Conservation (phyloP, 2,797 vertebrate species). For the Sebastolobus alascanus region DNA sequence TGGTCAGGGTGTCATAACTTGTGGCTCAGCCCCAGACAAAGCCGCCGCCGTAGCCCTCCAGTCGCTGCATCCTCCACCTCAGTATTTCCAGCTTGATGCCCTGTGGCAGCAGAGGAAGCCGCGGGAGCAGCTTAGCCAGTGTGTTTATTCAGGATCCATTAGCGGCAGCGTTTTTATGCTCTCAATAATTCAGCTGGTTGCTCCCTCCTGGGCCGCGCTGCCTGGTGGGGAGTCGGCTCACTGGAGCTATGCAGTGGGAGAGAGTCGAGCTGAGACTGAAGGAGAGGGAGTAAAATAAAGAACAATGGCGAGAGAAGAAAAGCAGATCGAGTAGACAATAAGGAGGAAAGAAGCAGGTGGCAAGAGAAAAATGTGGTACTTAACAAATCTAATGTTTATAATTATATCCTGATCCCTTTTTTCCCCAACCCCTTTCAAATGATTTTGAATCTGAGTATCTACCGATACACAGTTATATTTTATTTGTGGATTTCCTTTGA, state of each 20-base stretch:
- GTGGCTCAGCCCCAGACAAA: slow-evolving; percentile 58
- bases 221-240: slow-evolving; percentile 77
- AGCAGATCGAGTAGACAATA: slow-evolving; percentile 44
- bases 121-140: slow-evolving; percentile 74
- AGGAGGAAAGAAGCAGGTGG: slow-evolving; percentile 38
- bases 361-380: slow-evolving; percentile 22
- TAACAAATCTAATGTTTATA: not conserved
- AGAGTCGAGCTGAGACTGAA: slow-evolving; percentile 35
- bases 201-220: slow-evolving; percentile 77
- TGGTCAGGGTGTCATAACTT: slow-evolving; percentile 19
- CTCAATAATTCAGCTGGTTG: slow-evolving; percentile 87
- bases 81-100: slow-evolving; percentile 73
- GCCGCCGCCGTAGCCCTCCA: slow-evolving; percentile 47
- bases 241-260: slow-evolving; percentile 70
- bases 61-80: slow-evolving; percentile 61
- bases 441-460: not conserved
- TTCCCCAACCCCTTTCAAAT: not conserved
- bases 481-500: not conserved
- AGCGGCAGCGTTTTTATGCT: slow-evolving; percentile 84
- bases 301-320: slow-evolving; percentile 30
- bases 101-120: slow-evolving; percentile 72
- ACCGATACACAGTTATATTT: not conserved
- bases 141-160: slow-evolving; percentile 88
- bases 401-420: not conserved
- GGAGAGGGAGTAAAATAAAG: slow-evolving; percentile 11